Percentiles rank a stretch among this genome's conserved stretches.
Conservation (phyloP, 2,113 vertebrate genomes). For the Riparia riparia region DNA sequence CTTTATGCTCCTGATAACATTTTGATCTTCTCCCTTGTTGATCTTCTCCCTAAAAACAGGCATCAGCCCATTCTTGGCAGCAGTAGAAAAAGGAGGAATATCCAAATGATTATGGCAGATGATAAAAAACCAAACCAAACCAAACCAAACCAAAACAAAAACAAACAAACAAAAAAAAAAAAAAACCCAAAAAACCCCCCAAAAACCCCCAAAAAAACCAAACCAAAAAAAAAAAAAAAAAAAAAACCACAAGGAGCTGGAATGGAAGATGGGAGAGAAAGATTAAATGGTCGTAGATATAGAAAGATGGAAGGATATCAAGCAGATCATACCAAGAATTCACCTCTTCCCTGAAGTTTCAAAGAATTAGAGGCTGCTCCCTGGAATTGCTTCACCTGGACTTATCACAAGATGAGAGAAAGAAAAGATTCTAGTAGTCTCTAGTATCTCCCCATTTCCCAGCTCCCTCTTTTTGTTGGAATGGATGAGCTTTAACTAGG, state of each 20-base stretch:
- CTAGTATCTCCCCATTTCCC: background rate
- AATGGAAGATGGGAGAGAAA: background rate
- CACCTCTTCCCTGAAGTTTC: background rate
- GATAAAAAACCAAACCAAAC: rapidly evolving
- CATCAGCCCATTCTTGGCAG: background rate
- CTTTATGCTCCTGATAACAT: background rate
- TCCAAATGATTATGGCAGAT: background rate
- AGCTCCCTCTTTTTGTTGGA: background rate
- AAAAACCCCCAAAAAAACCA: too few species aligned
- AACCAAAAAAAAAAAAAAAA: too few species aligned
- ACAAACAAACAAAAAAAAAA: background rate
- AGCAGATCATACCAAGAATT: background rate
- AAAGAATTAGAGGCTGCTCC: background rate
- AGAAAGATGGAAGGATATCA: background rate
- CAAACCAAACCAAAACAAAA: too few species aligned
- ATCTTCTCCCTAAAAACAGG: background rate
- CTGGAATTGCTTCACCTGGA: background rate
- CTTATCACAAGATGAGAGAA: background rate
- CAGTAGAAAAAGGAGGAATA: background rate
- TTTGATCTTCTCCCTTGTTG: too few species aligned
- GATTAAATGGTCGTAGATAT: background rate
- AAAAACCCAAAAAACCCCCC: too few species aligned
- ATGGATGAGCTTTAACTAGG: background rate
- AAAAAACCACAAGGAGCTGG: background rate
- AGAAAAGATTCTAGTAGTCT: background rate